A percentile compares a stretch with the other conserved stretches of the same genome.
phyloP scores from a whole-genome alignment of 2,888 invertebrate genomes.

The Pyrrhosoma nymphula region DNA sequence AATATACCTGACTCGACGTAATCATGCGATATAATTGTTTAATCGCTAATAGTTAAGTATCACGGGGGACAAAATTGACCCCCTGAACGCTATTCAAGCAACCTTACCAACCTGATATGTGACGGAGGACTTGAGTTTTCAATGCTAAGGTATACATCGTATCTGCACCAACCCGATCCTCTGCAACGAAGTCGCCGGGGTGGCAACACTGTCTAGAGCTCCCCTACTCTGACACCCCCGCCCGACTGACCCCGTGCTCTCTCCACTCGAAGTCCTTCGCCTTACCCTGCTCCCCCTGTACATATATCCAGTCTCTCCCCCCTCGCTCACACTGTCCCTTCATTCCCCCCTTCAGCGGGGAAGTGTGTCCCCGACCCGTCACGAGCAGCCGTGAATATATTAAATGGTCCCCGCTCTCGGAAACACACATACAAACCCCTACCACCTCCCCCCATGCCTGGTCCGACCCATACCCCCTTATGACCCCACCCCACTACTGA shows the following conservation, averaged over 20 bases:
- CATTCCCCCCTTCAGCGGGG: not conserved
- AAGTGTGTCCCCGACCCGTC: not conserved
- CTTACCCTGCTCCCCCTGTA: not conserved
- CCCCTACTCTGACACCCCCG: not conserved
- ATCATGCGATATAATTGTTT: too few species aligned
- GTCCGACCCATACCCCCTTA: too few species aligned
- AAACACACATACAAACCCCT: not conserved
- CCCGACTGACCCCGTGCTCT: not conserved
- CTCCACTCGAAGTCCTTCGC: too few species aligned
- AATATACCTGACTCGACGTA: too few species aligned
- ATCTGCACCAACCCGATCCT: too few species aligned
- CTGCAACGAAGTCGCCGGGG: not conserved
- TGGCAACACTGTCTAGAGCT: not conserved
- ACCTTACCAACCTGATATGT: too few species aligned
- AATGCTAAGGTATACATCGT: too few species aligned
- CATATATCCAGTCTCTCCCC: not conserved
- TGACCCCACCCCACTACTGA: too few species aligned
- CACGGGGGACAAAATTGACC: too few species aligned
- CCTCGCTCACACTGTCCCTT: not conserved
- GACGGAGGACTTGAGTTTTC: too few species aligned
- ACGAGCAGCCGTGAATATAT: slow-evolving; percentile 16
- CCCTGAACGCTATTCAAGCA: too few species aligned
- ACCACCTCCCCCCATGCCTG: not conserved
- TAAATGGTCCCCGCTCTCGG: not conserved
- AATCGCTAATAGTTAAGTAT: too few species aligned